phyloP scores from a whole-genome alignment of 2,113 vertebrate species.

The Labeo rohita region DNA sequence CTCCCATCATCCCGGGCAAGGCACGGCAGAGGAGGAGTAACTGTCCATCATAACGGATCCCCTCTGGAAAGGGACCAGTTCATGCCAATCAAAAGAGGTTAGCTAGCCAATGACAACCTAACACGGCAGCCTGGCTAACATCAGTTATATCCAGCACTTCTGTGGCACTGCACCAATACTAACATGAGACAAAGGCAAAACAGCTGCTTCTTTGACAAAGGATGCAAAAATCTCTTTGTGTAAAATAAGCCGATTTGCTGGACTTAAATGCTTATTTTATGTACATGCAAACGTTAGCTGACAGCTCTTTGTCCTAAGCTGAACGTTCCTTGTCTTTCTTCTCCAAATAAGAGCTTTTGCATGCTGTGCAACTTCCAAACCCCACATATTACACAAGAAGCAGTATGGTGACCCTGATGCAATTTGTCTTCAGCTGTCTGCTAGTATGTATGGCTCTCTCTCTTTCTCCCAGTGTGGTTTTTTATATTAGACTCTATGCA shows the following conservation, averaged over 20 bases:
- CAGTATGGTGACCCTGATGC: conserved; percentile 26
- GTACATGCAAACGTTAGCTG: neutral
- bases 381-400: neutral
- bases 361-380: neutral
- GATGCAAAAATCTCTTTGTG: conserved; percentile 23
- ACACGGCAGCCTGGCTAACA: conserved; percentile 7
- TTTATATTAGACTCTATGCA: conserved; percentile 67
- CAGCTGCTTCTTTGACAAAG: neutral
- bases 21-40: conserved; percentile 21
- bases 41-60: conserved; percentile 45
- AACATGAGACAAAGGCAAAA: neutral
- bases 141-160: neutral
- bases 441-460: conserved; percentile 38
- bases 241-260: conserved; percentile 8
- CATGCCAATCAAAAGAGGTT: conserved; percentile 40
- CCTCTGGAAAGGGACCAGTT: conserved; percentile 32
- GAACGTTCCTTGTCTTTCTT: neutral
- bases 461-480: conserved; percentile 64
- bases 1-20: conserved; percentile 29
- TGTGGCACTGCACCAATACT: conserved; percentile 3
- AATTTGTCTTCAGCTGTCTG: conserved; percentile 35
- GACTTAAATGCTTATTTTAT: conserved; percentile 6
- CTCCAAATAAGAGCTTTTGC: conserved; percentile 19
- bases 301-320: neutral
- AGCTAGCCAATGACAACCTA: conserved; percentile 12